phyloP scores from a whole-genome alignment of 2,888 invertebrate species.

The Tiphia femorata region DNA sequence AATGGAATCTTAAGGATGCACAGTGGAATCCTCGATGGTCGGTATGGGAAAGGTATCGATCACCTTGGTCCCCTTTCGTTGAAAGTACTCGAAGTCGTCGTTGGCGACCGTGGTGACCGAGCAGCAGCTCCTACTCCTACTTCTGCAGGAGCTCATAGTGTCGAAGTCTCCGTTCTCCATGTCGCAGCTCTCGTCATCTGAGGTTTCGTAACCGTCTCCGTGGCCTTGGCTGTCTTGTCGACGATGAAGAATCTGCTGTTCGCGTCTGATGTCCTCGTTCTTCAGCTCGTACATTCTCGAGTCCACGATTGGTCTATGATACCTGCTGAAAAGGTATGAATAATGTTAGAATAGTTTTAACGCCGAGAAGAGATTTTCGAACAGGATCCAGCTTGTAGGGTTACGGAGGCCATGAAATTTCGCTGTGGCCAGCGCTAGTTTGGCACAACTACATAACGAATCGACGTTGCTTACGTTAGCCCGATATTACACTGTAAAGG shows the following conservation, averaged over 20 bases:
- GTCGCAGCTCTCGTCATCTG: conserved; percentile 64
- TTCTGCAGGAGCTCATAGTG: conserved; percentile 68
- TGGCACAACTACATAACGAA: no score
- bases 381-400: no score
- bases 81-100: conserved; percentile 76
- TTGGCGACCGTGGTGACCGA: conserved; percentile 77
- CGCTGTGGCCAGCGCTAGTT: no score
- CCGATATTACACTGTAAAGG: no score
- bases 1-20: no score
- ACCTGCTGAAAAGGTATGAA: conserved; percentile 34
- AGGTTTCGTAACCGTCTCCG: conserved; percentile 58
- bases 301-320: conserved; percentile 46
- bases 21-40: no score
- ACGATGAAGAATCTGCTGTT: conserved; percentile 28
- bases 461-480: no score
- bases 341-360: no score
- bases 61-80: conserved; percentile 66
- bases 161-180: conserved; percentile 62
- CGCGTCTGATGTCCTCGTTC: conserved; percentile 38
- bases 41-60: no score
- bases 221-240: conserved; percentile 38
- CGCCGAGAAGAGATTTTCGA: no score
- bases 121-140: conserved; percentile 70
- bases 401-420: no score
- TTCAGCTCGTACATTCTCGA: conserved; percentile 61